These are phyloP conservation scores for Lacanobia oleracea DNA, from an alignment of 2,888 invertebrate species.

Conservation along the genomic window DNA sequence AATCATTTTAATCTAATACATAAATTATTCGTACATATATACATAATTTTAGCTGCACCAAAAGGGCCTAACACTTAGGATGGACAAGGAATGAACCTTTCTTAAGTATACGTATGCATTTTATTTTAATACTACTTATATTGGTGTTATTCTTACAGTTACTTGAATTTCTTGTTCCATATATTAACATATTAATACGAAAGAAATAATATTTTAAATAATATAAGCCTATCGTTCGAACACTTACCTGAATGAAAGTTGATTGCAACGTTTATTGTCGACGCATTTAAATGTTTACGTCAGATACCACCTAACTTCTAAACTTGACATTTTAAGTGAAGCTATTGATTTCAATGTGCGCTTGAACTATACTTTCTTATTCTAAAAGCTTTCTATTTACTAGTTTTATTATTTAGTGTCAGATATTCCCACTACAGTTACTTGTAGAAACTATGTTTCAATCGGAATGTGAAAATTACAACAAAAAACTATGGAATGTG, in stretches of 20 bases:
- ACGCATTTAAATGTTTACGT: neutral
- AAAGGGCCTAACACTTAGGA: too few species aligned
- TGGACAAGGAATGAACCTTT: too few species aligned
- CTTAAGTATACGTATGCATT: neutral
- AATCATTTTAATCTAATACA: neutral
- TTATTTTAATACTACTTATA: neutral
- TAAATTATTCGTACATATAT: too few species aligned
- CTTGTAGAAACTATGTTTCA: neutral
- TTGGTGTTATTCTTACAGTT: constrained; percentile 53
- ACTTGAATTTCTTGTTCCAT: constrained; percentile 10
- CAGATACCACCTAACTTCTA: neutral
- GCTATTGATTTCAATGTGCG: constrained; percentile 11
- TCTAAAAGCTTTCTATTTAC: neutral
- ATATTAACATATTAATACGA: neutral
- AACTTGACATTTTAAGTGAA: neutral
- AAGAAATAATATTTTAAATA: neutral
- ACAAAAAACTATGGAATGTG: neutral
- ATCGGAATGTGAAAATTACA: neutral
- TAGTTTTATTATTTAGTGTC: neutral
- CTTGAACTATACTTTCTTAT: neutral
- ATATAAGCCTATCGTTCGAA: constrained; percentile 5
- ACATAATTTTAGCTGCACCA: too few species aligned
- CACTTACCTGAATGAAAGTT: constrained; percentile 1
- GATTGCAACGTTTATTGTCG: constrained; percentile 9
- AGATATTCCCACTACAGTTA: constrained; percentile 47